Conservation (phyloP, 2,888 invertebrate genomes). For the Tanytarsus gracilentus region DNA sequence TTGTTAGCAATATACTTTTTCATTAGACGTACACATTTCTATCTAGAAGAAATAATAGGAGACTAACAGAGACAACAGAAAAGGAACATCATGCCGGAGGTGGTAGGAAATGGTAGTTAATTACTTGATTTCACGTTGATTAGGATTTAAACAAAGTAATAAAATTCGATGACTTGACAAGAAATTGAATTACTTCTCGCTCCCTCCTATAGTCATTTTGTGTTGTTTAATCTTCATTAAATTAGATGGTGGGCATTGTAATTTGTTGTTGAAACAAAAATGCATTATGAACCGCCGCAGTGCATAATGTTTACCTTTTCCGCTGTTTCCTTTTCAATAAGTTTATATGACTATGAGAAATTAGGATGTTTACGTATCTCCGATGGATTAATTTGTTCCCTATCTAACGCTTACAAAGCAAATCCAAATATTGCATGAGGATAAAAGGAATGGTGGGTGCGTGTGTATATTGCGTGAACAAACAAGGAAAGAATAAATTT, state of each 20-base stretch:
- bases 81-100: background rate
- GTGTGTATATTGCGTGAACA: no score
- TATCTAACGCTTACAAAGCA: background rate
- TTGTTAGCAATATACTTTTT: no score
- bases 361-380: slow-evolving; percentile 8
- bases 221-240: slow-evolving; percentile 24
- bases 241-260: slow-evolving; percentile 20
- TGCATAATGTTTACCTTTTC: background rate
- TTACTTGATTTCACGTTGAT: slow-evolving; percentile 27
- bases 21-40: no score
- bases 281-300: slow-evolving; percentile 13
- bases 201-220: background rate
- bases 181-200: background rate
- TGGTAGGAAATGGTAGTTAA: slow-evolving; percentile 5
- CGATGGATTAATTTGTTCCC: slow-evolving; percentile 24
- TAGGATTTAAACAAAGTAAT: slow-evolving; percentile 23
- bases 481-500: no score
- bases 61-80: background rate
- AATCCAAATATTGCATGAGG: slow-evolving; percentile 1
- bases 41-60: background rate
- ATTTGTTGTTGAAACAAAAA: slow-evolving; percentile 2
- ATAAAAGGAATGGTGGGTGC: no score
- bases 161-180: slow-evolving; percentile 27
- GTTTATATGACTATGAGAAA: background rate
- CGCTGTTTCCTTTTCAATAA: background rate